A percentile compares a stretch with the other conserved stretches of the same genome.
Evolutionary conservation across 2,888 invertebrate species (phyloP).

Genomic region (Desoria tigrina): DNA sequence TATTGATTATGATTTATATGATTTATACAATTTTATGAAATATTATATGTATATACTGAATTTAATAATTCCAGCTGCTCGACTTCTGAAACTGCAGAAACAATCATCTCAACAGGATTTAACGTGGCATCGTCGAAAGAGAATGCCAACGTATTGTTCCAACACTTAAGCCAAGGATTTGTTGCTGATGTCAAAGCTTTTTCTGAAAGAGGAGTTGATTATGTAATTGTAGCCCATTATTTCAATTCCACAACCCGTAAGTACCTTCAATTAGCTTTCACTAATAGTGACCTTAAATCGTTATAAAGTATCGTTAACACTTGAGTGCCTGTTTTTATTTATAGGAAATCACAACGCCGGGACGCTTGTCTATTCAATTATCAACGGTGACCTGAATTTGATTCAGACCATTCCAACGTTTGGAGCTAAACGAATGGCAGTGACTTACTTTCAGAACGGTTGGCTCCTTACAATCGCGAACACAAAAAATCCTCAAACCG

Average conservation of each 20-base stretch:
- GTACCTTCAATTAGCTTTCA: no score
- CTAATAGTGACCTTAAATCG: no score
- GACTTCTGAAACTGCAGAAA: background rate
- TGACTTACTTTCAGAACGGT: constrained; percentile 17
- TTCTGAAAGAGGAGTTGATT: constrained; percentile 32
- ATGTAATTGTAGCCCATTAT: constrained; percentile 43
- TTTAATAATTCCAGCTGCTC: background rate
- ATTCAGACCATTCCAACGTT: constrained; percentile 37
- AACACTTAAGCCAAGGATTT: constrained; percentile 29
- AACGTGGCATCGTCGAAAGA: no score
- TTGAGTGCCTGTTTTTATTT: background rate
- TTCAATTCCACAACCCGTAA: constrained; percentile 35
- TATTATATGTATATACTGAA: background rate
- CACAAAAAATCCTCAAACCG: constrained; percentile 25
- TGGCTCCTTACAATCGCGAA: constrained; percentile 45
- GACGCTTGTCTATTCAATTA: constrained; percentile 29
- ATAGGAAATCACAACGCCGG: constrained; percentile 33
- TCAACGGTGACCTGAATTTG: constrained; percentile 8
- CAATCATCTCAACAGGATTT: no score
- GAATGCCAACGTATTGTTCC: background rate
- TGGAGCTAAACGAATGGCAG: constrained; percentile 32
- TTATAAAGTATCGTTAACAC: no score
- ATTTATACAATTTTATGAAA: no score
- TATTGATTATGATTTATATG: no score
- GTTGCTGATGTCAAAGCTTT: constrained; percentile 46